Conservation (phyloP, 1,140 invertebrate genomes). For the Calliphora vicina region DNA sequence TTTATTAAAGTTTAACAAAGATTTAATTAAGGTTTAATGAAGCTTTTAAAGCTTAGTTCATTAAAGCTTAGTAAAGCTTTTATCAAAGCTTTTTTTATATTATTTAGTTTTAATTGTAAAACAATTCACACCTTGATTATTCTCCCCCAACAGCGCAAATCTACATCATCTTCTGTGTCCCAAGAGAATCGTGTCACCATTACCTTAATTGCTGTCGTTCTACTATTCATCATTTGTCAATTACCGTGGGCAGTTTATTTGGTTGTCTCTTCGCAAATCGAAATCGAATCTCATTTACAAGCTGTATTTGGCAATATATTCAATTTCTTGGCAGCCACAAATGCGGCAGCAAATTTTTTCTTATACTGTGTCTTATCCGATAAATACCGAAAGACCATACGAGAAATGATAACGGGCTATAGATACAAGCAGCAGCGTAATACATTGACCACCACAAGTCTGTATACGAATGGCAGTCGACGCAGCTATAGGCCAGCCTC, state of each 20-base stretch:
- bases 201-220: conserved; percentile 77
- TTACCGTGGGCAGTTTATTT: conserved; percentile 69
- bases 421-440: conserved; percentile 49
- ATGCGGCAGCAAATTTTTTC: conserved; percentile 79
- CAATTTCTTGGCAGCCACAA: conserved; percentile 76
- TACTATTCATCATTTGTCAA: conserved; percentile 79
- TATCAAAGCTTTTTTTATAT: too few relatives aligned
- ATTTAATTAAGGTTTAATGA: too few relatives aligned
- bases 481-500: conserved; percentile 36
- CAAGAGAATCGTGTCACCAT: conserved; percentile 79
- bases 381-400: conserved; percentile 78
- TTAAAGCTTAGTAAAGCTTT: too few relatives aligned
- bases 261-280: conserved; percentile 45
- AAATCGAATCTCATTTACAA: conserved; percentile 49
- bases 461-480: conserved; percentile 47
- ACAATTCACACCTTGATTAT: too few relatives aligned
- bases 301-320: conserved; percentile 72
- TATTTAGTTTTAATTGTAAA: too few relatives aligned
- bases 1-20: too few relatives aligned
- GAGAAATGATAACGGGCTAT: conserved; percentile 68
- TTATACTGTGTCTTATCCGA: conserved; percentile 81
- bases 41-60: too few relatives aligned
- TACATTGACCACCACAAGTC: conserved; percentile 51
- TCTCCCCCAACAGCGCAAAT: conserved; percentile 46
- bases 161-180: conserved; percentile 50